phyloP scores from a whole-genome alignment of 2,888 invertebrate genomes.

The Dasypogon diadema region DNA sequence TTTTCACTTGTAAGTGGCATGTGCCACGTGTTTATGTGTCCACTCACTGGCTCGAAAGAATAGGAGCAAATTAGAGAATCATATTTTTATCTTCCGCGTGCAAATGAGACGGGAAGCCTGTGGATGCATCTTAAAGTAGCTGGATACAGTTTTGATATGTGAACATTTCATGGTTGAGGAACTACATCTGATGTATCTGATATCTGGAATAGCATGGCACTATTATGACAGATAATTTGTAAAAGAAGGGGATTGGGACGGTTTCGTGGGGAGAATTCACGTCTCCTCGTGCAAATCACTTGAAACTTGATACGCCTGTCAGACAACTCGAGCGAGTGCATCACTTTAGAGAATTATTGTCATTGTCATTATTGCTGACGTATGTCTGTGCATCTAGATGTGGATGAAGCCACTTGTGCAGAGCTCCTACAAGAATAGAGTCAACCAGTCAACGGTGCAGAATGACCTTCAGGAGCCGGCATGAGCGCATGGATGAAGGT shows the following conservation, averaged over 20 bases:
- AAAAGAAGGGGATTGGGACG: neutral
- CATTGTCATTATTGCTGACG: conserved; percentile 25
- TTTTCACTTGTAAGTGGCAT: too few relatives aligned
- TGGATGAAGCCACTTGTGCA: too few relatives aligned
- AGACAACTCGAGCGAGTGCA: neutral
- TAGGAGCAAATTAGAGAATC: too few relatives aligned
- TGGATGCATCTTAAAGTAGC: too few relatives aligned
- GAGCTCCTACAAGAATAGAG: too few relatives aligned
- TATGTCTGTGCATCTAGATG: neutral
- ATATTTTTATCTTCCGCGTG: too few relatives aligned
- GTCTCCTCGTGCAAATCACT: conserved; percentile 2
- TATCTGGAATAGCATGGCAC: neutral
- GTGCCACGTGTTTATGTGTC: too few relatives aligned
- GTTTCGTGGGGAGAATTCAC: neutral
- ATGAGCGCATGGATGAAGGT: too few relatives aligned
- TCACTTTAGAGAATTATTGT: neutral
- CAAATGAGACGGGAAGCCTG: too few relatives aligned
- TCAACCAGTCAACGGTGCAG: too few relatives aligned
- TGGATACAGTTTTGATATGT: neutral
- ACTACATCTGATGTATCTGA: neutral
- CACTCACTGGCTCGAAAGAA: too few relatives aligned
- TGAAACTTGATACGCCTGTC: neutral
- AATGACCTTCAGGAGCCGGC: too few relatives aligned
- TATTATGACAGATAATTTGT: neutral
- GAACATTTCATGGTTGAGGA: conserved; percentile 10